Base-by-base conservation (phyloP, 2,113 vertebrate genomes). In the Stercorarius parasiticus region DNA sequence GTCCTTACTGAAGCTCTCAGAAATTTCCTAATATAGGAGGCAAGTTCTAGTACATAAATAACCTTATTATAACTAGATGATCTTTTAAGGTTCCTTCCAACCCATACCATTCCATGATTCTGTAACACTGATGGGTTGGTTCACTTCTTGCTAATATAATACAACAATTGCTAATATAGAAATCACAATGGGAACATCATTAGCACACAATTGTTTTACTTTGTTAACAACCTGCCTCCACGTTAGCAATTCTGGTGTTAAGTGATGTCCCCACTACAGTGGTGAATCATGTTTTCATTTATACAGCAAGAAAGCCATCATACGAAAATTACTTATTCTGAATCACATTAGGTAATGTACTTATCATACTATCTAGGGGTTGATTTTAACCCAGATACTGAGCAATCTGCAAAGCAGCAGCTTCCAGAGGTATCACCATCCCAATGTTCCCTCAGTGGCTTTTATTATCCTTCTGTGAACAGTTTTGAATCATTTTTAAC, bases 311-410 rank as follows among this genome's bases (percentile, higher is more conserved):
- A 95, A 98, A 98, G 38, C 32, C 72, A 97, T 95, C 95, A 96
- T 88, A 97, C 74, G 78, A 97, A 98, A 96, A 96, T 38, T 94
- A 52, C n/a, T 96, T 85, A 78, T 91, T 96, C 92, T 96, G 77
- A 97, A 93, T 96, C 77, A 89, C 70, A 71, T 97, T 91, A 97
- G 52, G 55, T 93, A 92, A 95, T 13, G 6, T 38, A 59, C 89
- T 97, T 94, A 87, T 72, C 71, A 58, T 59, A 70, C 73, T 92
- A 64, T 90, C 81, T 81, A 80, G 56, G 79, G 65, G n/a, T 50
- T 92, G 62, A 92, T 94, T 96, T 92, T 71, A 96, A 96, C 72
- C 38, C 78, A 80, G 80, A 78, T 93, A 64, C 73, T 86, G 76
- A 94, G 70, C 52, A 91, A 79, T 83, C 58, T 49, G 38, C 45